Conservation (phyloP, 35 echinoderm and acorn worm genomes). For the Nesometra sesokonis region DNA sequence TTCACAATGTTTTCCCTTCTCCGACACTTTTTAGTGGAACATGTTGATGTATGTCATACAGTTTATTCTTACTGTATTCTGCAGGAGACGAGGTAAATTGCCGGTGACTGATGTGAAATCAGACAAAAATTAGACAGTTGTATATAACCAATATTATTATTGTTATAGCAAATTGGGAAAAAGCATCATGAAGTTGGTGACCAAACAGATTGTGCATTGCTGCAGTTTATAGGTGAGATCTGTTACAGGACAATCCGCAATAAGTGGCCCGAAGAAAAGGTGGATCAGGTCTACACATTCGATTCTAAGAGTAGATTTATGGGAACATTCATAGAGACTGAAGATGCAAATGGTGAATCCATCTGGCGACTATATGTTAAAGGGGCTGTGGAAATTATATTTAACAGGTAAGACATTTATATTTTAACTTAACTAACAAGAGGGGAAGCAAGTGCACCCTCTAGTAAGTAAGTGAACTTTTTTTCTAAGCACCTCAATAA, state of each 20-base stretch:
- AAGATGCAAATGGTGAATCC: neutral
- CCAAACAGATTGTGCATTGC: neutral
- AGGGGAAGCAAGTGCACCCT: too few relatives aligned
- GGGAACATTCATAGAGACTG: neutral
- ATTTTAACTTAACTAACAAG: too few relatives aligned
- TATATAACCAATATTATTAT: too few relatives aligned
- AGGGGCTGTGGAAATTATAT: neutral
- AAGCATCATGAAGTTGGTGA: neutral
- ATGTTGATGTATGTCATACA: too few relatives aligned
- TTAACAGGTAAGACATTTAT: neutral
- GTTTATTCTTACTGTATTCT: too few relatives aligned
- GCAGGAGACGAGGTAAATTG: too few relatives aligned
- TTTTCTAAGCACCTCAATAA: too few relatives aligned
- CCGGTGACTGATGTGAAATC: too few relatives aligned
- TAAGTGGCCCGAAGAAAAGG: neutral
- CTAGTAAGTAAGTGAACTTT: too few relatives aligned
- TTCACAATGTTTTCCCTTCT: too few relatives aligned
- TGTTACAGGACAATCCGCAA: neutral
- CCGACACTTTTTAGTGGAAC: too few relatives aligned
- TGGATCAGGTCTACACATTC: neutral
- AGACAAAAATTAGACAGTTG: too few relatives aligned
- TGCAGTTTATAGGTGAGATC: neutral
- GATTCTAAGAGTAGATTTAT: neutral
- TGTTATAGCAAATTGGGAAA: neutral
- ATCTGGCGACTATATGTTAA: neutral